phyloP scores from a whole-genome alignment of 2,888 invertebrate genomes.

The Syritta pipiens region DNA sequence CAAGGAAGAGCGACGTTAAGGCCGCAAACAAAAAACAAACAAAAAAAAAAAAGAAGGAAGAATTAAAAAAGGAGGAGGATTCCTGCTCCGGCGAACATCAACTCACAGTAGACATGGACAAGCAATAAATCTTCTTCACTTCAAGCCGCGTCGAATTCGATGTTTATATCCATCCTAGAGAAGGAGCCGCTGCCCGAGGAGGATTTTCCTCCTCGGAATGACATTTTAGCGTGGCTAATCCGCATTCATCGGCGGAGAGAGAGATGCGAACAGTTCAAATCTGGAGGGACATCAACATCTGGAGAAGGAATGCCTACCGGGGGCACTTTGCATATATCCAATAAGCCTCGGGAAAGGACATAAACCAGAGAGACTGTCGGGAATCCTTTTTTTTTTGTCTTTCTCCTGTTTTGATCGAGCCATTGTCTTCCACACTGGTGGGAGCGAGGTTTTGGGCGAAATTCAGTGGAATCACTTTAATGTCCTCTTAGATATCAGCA shows the following conservation, averaged over 20 bases:
- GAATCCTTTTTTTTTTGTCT: constrained; percentile 9
- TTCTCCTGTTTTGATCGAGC: too few relatives aligned
- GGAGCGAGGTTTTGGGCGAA: constrained; percentile 30
- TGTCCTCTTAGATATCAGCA: constrained; percentile 54
- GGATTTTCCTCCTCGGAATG: constrained; percentile 54
- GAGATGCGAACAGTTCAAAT: constrained; percentile 28
- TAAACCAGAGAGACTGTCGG: constrained; percentile 37
- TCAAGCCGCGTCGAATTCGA: constrained; percentile 68
- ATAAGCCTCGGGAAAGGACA: constrained; percentile 56
- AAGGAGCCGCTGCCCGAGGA: constrained; percentile 43
- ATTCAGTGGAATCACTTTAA: constrained; percentile 63
- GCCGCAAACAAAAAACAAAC: constrained; percentile 8
- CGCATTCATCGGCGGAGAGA: constrained; percentile 30
- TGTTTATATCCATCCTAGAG: constrained; percentile 67
- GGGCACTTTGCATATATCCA: constrained; percentile 62
- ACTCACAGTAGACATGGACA: constrained; percentile 66
- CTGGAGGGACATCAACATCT: constrained; percentile 54
- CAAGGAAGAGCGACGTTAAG: constrained; percentile 26
- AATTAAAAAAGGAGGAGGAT: constrained; percentile 9
- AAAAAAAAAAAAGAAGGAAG: constrained; percentile 6
- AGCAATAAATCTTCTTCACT: constrained; percentile 69
- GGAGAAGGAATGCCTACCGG: constrained; percentile 34
- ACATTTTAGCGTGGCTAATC: constrained; percentile 60
- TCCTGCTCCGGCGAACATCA: constrained; percentile 62
- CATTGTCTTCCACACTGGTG: constrained; percentile 67